Conservation (phyloP, 2,797 vertebrate species). For the Tympanoctomys barrerae region DNA sequence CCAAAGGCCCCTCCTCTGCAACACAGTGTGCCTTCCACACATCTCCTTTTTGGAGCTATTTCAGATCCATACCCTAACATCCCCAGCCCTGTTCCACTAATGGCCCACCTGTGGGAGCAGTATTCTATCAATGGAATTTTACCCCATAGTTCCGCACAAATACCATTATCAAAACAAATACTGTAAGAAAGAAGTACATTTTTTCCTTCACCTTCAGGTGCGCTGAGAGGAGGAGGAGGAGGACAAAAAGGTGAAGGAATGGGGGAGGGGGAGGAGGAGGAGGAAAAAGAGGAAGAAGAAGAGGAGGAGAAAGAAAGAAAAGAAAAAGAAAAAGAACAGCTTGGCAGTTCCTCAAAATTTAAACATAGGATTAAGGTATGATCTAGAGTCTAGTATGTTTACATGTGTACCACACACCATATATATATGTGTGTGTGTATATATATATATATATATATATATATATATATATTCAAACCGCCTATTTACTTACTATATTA, state of each 20-base stretch:
- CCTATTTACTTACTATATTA: slow-evolving; percentile 14
- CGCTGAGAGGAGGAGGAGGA: too few species aligned
- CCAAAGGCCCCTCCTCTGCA: background rate
- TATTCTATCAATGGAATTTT: background rate
- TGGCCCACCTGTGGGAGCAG: background rate
- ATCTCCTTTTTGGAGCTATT: background rate
- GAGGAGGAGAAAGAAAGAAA: too few species aligned
- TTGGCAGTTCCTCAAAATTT: slow-evolving; percentile 40
- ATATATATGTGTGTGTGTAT: too few species aligned
- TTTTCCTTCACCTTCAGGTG: too few species aligned
- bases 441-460: too few species aligned
- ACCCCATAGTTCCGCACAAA: background rate
- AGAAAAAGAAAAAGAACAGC: background rate
- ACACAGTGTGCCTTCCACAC: background rate
- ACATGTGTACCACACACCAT: background rate
- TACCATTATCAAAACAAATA: background rate
- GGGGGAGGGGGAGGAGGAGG: too few species aligned
- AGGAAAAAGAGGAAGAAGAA: too few species aligned
- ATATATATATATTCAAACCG: background rate
- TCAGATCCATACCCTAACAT: background rate
- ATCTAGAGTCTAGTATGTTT: background rate
- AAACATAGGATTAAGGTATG: background rate
- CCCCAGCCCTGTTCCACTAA: background rate
- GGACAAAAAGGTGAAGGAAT: too few species aligned
- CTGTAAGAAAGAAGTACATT: background rate